Conservation (phyloP, 2,888 invertebrate genomes). For the Drosophila subquinaria region DNA sequence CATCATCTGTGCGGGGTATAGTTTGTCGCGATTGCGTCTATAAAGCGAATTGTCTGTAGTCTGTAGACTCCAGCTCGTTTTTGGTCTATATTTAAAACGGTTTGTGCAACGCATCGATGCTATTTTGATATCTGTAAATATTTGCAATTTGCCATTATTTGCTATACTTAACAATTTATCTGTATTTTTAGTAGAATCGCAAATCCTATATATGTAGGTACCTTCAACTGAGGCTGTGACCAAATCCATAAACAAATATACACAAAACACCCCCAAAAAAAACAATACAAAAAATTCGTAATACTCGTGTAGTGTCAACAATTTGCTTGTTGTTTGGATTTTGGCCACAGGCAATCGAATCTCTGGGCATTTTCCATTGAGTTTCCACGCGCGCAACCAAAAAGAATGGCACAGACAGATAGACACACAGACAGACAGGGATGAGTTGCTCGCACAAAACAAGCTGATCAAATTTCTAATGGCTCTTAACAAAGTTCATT, state of each 20-base stretch:
- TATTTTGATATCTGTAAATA: conserved; percentile 79
- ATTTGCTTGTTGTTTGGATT: conserved; percentile 7
- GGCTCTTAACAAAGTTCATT: conserved; percentile 72
- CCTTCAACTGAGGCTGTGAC: conserved; percentile 33
- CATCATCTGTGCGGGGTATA: not conserved
- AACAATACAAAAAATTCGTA: conserved; percentile 7
- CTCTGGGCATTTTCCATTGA: conserved; percentile 73
- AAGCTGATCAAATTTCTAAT: conserved; percentile 79
- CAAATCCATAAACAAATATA: conserved; percentile 59
- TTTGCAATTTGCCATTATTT: conserved; percentile 71
- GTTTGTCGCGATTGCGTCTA: conserved; percentile 8
- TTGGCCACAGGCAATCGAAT: not conserved
- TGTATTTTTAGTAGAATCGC: conserved; percentile 39
- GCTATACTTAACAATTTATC: conserved; percentile 46
- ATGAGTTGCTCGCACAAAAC: conserved; percentile 34
- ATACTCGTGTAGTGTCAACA: conserved; percentile 14
- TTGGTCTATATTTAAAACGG: conserved; percentile 66
- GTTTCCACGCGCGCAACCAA: conserved; percentile 46
- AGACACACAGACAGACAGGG: conserved; percentile 12
- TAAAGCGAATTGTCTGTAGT: not conserved
- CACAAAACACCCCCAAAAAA: conserved; percentile 29
- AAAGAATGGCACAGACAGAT: conserved; percentile 19
- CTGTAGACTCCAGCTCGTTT: conserved; percentile 1
- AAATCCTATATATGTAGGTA: not conserved
- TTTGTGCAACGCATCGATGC: conserved; percentile 71